Percentiles rank a stretch among this genome's conserved stretches.
phyloP scores from a whole-genome alignment of 2,888 invertebrate species.

The Limnephilus auricula region DNA sequence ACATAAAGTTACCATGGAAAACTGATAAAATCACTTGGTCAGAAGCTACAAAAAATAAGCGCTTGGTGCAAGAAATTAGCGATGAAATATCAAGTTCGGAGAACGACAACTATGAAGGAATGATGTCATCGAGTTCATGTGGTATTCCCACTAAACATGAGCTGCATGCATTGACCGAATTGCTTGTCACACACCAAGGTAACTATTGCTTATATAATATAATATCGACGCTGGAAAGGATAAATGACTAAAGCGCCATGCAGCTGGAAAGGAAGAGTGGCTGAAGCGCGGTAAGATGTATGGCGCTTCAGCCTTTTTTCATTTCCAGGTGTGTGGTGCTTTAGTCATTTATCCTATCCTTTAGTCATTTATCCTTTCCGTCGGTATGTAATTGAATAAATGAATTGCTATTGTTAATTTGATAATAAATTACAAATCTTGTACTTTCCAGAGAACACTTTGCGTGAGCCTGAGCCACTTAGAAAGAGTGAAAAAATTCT shows the following conservation, averaged over 20 bases:
- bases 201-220: neutral
- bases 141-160: conserved; percentile 8
- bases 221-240: too few species aligned
- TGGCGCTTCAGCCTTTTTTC: too few species aligned
- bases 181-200: conserved; percentile 32
- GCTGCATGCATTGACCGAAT: conserved; percentile 3
- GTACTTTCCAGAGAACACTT: conserved; percentile 7
- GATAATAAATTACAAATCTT: neutral
- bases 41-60: conserved; percentile 69
- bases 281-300: too few species aligned
- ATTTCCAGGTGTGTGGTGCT: too few species aligned
- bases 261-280: too few species aligned
- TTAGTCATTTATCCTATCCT: too few species aligned
- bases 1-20: conserved; percentile 60
- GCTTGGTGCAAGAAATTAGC: conserved; percentile 73
- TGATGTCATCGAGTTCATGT: conserved; percentile 3
- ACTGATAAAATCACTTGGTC: conserved; percentile 70
- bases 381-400: neutral
- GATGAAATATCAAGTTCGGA: conserved; percentile 70
- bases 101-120: conserved; percentile 68
- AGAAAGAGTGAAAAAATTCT: neutral
- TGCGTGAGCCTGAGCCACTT: neutral
- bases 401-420: neutral
- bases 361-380: too few species aligned
- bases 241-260: too few species aligned